These are phyloP conservation scores for Zele albiditarsus DNA, from an alignment of 2,888 invertebrate genomes.

Conservation along the genomic window DNA sequence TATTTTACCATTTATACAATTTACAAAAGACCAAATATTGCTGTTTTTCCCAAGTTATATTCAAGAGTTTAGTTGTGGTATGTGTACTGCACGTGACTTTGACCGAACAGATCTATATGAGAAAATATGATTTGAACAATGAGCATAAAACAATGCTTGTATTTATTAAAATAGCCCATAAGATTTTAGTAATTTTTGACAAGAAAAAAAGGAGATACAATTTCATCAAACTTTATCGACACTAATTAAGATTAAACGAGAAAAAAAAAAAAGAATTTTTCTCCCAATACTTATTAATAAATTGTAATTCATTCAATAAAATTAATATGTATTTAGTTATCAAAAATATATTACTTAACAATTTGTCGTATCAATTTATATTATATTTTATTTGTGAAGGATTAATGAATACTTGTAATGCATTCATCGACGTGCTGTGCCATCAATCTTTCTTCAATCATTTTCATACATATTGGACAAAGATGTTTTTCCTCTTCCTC, in stretches of 20 bases:
- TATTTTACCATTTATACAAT: constrained; percentile 64
- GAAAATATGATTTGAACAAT: constrained; percentile 48
- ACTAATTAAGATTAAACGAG: too few relatives aligned
- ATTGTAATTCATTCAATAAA: background rate
- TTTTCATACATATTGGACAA: constrained; percentile 78
- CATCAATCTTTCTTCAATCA: constrained; percentile 75
- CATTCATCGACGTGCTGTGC: constrained; percentile 77
- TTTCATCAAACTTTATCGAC: background rate
- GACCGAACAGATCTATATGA: constrained; percentile 48
- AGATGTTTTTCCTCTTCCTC: constrained; percentile 71
- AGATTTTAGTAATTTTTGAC: constrained; percentile 39
- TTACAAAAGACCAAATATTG: constrained; percentile 66
- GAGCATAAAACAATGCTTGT: constrained; percentile 36
- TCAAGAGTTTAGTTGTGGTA: constrained; percentile 67
- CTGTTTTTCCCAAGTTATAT: constrained; percentile 67
- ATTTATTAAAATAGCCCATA: constrained; percentile 38
- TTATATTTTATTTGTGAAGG: background rate
- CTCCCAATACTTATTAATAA: constrained; percentile 3
- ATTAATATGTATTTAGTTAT: background rate
- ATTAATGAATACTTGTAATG: constrained; percentile 44
- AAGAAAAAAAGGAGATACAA: constrained; percentile 8
- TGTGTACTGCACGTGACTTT: constrained; percentile 58
- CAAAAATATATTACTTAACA: constrained; percentile 16
- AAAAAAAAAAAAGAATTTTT: background rate
- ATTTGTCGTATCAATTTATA: constrained; percentile 11